phyloP scores from a whole-genome alignment of 2,888 invertebrate species.

The Andrena marginata region DNA sequence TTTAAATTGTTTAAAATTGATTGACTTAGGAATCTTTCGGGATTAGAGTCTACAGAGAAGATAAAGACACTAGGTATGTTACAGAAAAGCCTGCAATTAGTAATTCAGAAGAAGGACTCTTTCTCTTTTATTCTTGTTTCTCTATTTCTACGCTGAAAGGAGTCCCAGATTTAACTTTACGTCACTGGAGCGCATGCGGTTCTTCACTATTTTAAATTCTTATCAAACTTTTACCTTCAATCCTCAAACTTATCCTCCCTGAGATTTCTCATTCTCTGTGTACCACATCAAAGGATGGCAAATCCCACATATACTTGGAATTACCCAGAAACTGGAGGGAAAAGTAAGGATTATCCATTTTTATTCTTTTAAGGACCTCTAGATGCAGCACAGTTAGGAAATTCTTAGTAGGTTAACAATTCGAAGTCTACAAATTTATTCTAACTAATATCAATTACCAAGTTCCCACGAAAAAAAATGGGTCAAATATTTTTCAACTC shows the following conservation, averaged over 20 bases:
- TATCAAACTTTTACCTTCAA: slow-evolving; percentile 12
- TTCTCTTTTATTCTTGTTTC: not conserved
- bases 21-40: not conserved
- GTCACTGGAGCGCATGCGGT: not conserved
- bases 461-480: not conserved
- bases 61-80: not conserved
- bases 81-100: not conserved
- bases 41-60: too few relatives aligned
- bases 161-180: not conserved
- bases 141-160: not conserved
- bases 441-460: not conserved
- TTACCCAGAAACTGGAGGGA: not conserved
- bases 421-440: not conserved
- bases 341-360: slow-evolving; percentile 15
- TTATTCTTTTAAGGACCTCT: not conserved
- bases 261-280: slow-evolving; percentile 18
- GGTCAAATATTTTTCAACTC: not conserved
- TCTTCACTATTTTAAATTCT: slow-evolving; percentile 14
- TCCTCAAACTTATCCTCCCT: slow-evolving; percentile 22
- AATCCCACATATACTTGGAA: slow-evolving; percentile 16
- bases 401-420: not conserved
- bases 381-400: not conserved
- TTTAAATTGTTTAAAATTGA: not conserved
- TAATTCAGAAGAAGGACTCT: not conserved
- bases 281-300: not conserved